Evolutionary conservation across 2,113 vertebrate genomes (phyloP), one percentile per base, ranked within the genome.

Genomic region (Lucifuga dentata): DNA sequence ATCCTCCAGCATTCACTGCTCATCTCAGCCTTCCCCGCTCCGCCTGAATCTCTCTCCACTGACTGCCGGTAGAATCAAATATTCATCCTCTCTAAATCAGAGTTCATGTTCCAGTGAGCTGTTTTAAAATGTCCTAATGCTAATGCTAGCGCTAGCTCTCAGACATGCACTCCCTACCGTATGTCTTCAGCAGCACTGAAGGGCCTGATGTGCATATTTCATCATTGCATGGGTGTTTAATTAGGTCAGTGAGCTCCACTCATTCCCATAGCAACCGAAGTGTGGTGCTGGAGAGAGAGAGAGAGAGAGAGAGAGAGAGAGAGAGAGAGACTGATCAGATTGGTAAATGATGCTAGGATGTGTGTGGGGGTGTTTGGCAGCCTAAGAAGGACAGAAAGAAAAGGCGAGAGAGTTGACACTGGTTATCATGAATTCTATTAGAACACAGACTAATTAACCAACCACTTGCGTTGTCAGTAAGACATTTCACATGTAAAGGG

Each of bases 221-320:
- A 84, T 82, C 81, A 68, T 62, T 66, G 77, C 87, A 77, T 72
- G 78, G 77, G 79, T 80, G 71, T 89, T 77, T 91, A 91, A 90
- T 91, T 89, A 87, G 88, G 90, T 90, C 90, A 90, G 84, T 58
- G 70, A 86, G 81, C 87, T 81, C 79, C 38, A 44, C 79, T 75
- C 81, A 82, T 90, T 89, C 81, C 88, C 87, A 89, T 89, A 80
- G 88, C 68, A 90, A 90, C 90, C 38, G 35, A 71, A 76, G 68
- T 68, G 78, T 79, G 65, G 48, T 36, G 40, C 55, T 3, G 35
- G 15, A 33, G 33, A 39, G 39, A 41, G 44, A 39, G 49, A 50
- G 49, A 43, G 35, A 50, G 51, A 56, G 52, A 33, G 68, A 56
- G 46, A 67, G 15, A 76, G 26, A 67, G 44, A 41, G 43, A 48